phyloP scores from a whole-genome alignment of 1,140 invertebrate genomes.

The Zophobas morio region DNA sequence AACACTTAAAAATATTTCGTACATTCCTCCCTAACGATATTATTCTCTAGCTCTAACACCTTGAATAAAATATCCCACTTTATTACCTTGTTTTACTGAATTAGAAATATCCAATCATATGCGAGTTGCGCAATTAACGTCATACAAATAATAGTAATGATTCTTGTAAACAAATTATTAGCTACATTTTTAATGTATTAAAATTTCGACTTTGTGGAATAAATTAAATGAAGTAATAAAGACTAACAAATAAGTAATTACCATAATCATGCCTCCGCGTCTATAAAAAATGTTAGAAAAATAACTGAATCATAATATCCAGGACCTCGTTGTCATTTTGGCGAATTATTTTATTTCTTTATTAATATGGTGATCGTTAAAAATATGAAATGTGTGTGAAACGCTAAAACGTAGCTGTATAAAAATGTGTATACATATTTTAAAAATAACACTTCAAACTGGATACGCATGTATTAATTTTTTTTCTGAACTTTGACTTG shows the following conservation, averaged over 20 bases:
- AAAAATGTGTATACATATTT: too few species aligned
- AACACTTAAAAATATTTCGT: background rate
- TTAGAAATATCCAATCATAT: slow-evolving; percentile 35
- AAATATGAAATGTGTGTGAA: background rate
- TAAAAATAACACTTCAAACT: too few species aligned
- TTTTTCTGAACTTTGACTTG: too few species aligned
- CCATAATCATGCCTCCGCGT: background rate
- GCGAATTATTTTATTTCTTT: slow-evolving; percentile 25
- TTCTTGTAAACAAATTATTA: slow-evolving; percentile 11
- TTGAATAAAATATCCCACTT: slow-evolving; percentile 21
- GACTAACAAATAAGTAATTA: background rate
- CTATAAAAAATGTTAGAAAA: slow-evolving; percentile 14
- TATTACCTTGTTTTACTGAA: slow-evolving; percentile 39
- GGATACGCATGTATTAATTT: too few species aligned
- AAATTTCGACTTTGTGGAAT: slow-evolving; percentile 27
- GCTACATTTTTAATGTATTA: slow-evolving; percentile 8
- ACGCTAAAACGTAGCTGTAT: background rate
- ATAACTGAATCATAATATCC: slow-evolving; percentile 20
- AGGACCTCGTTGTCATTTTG: slow-evolving; percentile 10
- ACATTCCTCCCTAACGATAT: slow-evolving; percentile 2
- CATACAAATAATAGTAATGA: slow-evolving; percentile 16
- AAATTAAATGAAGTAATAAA: background rate
- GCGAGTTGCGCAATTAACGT: slow-evolving; percentile 21
- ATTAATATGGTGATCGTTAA: slow-evolving; percentile 18
- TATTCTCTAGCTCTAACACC: slow-evolving; percentile 4